Evolutionary conservation across 2,888 invertebrate species (phyloP).

Genomic region (Eumerus sabulonum): DNA sequence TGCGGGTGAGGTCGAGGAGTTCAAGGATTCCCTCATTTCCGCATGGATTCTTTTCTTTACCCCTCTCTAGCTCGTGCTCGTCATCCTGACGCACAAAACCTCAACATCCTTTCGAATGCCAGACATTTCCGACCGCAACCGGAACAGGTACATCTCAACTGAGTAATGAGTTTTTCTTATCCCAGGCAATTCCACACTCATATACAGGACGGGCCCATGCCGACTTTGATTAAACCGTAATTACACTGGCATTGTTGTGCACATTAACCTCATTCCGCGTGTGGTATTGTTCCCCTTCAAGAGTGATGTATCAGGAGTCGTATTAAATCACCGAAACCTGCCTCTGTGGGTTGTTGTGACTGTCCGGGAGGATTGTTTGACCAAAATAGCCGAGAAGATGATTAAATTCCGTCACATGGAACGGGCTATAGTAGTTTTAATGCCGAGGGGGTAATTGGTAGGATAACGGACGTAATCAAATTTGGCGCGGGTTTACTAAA

Average conservation of each 20-base stretch:
- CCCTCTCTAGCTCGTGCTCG: background rate
- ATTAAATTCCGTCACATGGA: slow-evolving; percentile 13
- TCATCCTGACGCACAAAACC: background rate
- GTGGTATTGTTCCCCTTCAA: background rate
- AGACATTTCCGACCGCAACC: background rate
- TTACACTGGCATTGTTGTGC: background rate
- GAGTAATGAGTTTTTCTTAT: background rate
- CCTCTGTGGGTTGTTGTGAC: slow-evolving; percentile 2
- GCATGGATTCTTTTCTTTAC: background rate
- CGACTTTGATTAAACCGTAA: slow-evolving; percentile 1
- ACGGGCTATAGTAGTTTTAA: too few species aligned
- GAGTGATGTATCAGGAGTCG: slow-evolving; percentile 4
- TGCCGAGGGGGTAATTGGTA: slow-evolving; percentile 16
- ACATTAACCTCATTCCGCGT: slow-evolving; percentile 2
- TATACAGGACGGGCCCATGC: background rate
- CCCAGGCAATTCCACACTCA: background rate
- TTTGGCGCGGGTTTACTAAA: slow-evolving; percentile 1
- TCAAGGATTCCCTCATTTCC: slow-evolving; percentile 2
- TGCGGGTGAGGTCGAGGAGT: slow-evolving; percentile 15
- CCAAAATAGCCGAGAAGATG: slow-evolving; percentile 17
- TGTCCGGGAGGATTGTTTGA: background rate
- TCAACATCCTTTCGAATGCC: background rate
- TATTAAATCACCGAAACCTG: slow-evolving; percentile 29
- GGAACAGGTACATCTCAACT: background rate
- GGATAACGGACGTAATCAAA: slow-evolving; percentile 47